These are phyloP conservation scores for Cyprinella venusta DNA, from an alignment of 2,797 vertebrate species.

Conservation along the genomic window DNA sequence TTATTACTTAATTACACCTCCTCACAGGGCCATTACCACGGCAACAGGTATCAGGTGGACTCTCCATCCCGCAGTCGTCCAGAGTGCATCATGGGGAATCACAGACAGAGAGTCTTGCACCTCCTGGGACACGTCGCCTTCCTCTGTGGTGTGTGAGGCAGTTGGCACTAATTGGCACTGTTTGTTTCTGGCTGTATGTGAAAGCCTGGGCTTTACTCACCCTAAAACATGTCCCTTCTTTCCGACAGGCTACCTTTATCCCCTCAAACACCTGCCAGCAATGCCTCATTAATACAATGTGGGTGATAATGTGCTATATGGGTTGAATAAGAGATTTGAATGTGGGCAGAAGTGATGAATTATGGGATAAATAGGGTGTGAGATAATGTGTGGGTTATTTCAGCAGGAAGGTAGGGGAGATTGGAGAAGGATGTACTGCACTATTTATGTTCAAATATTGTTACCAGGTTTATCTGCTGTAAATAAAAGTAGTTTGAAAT, in stretches of 20 bases:
- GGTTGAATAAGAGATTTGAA: slow-evolving; percentile 5
- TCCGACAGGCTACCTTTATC: neutral
- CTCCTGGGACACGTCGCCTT: slow-evolving; percentile 34
- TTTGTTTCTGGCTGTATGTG: slow-evolving; percentile 57
- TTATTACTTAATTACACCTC: slow-evolving; percentile 51
- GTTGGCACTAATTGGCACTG: slow-evolving; percentile 58
- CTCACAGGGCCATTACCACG: slow-evolving; percentile 46
- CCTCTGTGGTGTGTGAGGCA: slow-evolving; percentile 44
- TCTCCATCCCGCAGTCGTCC: neutral
- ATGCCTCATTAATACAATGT: slow-evolving; percentile 42
- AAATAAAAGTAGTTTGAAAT: neutral
- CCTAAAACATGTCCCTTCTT: slow-evolving; percentile 13
- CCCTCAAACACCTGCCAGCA: slow-evolving; percentile 33
- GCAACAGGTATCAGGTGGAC: slow-evolving; percentile 48
- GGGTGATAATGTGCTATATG: slow-evolving; percentile 26
- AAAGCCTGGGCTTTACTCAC: slow-evolving; percentile 23
- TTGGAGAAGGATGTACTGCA: neutral
- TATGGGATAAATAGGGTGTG: slow-evolving; percentile 7
- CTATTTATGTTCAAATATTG: neutral
- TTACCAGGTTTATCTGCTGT: neutral
- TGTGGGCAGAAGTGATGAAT: slow-evolving; percentile 8
- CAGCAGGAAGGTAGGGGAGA: neutral
- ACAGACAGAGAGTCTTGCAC: slow-evolving; percentile 22
- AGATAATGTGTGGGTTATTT: slow-evolving; percentile 2
- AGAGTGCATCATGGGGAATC: slow-evolving; percentile 50